These are phyloP conservation scores for Brachypodius melanocephalos DNA, from an alignment of 2,113 vertebrate genomes.

Conservation along the genomic window DNA sequence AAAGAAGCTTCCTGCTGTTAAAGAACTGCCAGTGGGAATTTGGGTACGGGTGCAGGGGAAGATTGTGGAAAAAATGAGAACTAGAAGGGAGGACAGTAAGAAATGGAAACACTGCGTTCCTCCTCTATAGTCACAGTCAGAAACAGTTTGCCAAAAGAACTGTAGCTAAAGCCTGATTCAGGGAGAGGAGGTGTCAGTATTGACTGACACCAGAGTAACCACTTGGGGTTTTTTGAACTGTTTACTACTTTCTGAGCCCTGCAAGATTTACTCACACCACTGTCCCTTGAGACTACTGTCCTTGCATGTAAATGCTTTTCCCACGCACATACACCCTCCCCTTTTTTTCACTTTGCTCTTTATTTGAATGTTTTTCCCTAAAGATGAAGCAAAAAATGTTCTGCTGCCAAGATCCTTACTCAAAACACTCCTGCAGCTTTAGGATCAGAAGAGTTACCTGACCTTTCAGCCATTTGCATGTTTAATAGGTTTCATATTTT, in stretches of 20 bases:
- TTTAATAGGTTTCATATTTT: background rate
- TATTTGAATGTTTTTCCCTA: background rate
- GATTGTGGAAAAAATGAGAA: background rate
- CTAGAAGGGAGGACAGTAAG: background rate
- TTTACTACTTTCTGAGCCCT: background rate
- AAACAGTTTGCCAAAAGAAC: background rate
- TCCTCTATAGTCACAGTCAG: background rate
- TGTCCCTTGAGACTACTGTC: background rate
- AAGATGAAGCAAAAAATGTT: background rate
- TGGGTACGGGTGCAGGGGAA: background rate
- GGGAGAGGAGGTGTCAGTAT: background rate
- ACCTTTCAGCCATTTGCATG: background rate
- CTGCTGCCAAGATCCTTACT: background rate
- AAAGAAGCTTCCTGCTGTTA: background rate
- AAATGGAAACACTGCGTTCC: background rate
- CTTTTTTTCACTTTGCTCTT: background rate
- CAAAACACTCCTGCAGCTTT: background rate
- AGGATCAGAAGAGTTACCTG: background rate
- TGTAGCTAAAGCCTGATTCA: background rate
- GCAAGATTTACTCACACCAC: background rate
- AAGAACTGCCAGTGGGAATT: background rate
- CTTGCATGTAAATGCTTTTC: background rate
- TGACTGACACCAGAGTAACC: background rate
- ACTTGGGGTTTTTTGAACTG: background rate
- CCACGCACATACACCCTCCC: background rate